These are phyloP conservation scores for Dendroctonus valens DNA, from an alignment of 1,140 invertebrate species.

Conservation along the genomic window DNA sequence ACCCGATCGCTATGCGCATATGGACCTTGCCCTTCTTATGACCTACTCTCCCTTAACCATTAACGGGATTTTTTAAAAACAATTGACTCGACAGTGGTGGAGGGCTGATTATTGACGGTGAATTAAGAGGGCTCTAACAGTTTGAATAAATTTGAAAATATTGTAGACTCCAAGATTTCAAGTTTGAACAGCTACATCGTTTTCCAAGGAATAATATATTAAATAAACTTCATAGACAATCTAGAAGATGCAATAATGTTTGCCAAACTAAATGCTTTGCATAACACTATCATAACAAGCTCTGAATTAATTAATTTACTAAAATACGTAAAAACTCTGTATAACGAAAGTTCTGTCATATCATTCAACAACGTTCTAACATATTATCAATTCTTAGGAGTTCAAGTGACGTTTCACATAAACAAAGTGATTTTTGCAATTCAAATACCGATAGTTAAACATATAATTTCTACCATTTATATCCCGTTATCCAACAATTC, in stretches of 20 bases:
- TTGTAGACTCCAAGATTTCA: too few species aligned
- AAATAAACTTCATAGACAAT: conserved; percentile 7
- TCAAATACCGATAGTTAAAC: background rate
- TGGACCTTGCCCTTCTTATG: too few species aligned
- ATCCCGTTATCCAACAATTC: background rate
- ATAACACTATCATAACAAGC: conserved; percentile 7
- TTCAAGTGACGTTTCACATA: background rate
- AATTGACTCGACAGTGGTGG: too few species aligned
- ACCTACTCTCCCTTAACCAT: too few species aligned
- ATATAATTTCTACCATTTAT: background rate
- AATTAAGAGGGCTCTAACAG: too few species aligned
- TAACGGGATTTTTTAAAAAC: too few species aligned
- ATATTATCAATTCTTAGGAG: background rate
- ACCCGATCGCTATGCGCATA: too few species aligned
- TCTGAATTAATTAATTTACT: background rate
- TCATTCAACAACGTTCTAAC: background rate
- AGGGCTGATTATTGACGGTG: too few species aligned
- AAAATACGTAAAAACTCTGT: background rate
- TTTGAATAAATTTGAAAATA: too few species aligned
- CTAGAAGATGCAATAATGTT: conserved; percentile 14
- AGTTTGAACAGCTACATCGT: too few species aligned
- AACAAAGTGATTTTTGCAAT: background rate
- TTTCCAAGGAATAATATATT: background rate
- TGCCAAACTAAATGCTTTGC: conserved; percentile 8
- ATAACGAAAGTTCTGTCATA: background rate